Base-by-base conservation (phyloP, 2,797 vertebrate species). In the Karalla daura region DNA sequence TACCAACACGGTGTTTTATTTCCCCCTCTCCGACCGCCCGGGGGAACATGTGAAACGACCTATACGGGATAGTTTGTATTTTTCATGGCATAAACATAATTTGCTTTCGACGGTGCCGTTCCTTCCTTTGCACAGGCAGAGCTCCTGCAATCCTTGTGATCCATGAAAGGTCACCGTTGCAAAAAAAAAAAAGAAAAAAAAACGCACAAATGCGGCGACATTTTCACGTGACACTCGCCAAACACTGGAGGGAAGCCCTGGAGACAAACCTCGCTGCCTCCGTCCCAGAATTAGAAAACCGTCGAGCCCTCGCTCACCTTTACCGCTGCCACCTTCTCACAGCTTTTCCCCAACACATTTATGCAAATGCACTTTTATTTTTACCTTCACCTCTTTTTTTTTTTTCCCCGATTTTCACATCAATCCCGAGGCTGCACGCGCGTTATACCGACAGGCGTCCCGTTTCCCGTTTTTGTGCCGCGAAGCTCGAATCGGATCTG, bases 121-220 rank as follows among this genome's bases (percentile, higher is more conserved):
- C 71, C 74, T 76, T 66, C 61, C 74, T 76, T 66, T 63, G 61
- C 51, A 33, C 69, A 53, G n/a, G 59, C 5, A 64, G 51, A 62
- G 71, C 74, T 78, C 59, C 55, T 59, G 59, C 66, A 75, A n/a
- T 85, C 64, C 54, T 78, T 63, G 79, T 60, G 74, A 83, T 87
- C 82, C 55, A 69, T 80, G 63, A 89, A 89, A 90, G 86, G 86
- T 90, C 86, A 87, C 77, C 5, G 66, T 70, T 60, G 65, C 74
- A 86, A 69, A 80, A n/a, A n/a, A n/a, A n/a, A n/a, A n/a, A n/a
- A n/a, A n/a, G n/a, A n/a, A n/a, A n/a, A n/a, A n/a, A n/a, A 81
- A 82, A 81, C 14, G 53, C 66, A 76, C 64, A 58, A 85, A 53
- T 53, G 73, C 44, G 8, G 73, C 69, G 41, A 84, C 83, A 86